These are phyloP conservation scores for Apodemus agrarius DNA, from an alignment of 2,797 vertebrate species.

Conservation along the genomic window DNA sequence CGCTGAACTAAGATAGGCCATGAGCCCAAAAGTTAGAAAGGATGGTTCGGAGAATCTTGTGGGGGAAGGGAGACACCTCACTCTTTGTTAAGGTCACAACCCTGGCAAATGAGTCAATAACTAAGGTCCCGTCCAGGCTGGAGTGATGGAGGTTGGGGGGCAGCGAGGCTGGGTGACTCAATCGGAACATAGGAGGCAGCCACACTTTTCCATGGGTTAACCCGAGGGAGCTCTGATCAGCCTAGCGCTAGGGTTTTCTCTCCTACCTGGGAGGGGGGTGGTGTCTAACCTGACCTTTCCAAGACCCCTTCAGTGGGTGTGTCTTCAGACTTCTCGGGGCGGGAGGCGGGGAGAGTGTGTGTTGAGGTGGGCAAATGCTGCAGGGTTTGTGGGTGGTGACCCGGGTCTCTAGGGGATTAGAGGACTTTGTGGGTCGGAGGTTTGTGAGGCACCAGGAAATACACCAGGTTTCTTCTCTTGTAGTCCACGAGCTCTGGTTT, in stretches of 20 bases:
- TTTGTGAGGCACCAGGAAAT: neutral
- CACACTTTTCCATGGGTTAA: neutral
- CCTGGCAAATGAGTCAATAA: constrained; percentile 5
- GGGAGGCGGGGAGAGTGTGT: neutral
- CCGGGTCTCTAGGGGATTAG: neutral
- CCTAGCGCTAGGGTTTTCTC: neutral
- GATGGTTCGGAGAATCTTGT: neutral
- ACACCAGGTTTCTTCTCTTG: neutral
- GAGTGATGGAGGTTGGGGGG: neutral
- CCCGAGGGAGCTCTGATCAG: neutral
- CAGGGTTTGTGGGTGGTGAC: neutral
- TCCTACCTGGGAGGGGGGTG: neutral
- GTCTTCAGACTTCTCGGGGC: neutral
- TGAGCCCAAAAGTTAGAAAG: neutral
- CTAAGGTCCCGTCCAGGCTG: neutral
- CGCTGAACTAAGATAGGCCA: neutral
- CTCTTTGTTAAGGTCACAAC: neutral
- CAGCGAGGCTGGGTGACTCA: neutral
- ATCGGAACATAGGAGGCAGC: constrained; percentile 10
- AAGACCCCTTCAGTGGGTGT: neutral
- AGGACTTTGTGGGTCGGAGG: neutral
- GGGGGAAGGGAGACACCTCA: neutral
- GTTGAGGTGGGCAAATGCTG: neutral
- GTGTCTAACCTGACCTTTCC: constrained; percentile 8
- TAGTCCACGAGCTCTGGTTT: neutral